Evolutionary conservation across 2,797 vertebrate genomes (phyloP).

Genomic region (Micropoecilia bifurca): DNA sequence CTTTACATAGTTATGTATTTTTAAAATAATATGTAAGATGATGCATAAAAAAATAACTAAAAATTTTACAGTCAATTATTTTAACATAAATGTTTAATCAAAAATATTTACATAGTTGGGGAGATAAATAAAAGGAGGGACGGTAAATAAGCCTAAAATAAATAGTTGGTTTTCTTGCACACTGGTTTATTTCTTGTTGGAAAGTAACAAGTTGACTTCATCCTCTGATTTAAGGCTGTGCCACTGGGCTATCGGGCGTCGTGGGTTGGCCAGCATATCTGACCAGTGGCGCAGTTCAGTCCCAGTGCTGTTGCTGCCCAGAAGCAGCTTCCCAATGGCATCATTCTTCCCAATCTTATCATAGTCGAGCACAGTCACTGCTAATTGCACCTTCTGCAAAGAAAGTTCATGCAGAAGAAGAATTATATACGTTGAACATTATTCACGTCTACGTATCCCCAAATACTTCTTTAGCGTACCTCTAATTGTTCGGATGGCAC

Average conservation of each 20-base stretch:
- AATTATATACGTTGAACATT: not conserved
- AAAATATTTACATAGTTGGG: conserved; percentile 12
- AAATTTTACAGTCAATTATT: conserved; percentile 23
- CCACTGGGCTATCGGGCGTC: conserved; percentile 98
- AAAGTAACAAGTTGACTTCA: conserved; percentile 90
- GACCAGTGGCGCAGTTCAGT: conserved; percentile 95
- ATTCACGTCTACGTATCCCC: conserved; percentile 3
- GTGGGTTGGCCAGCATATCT: conserved; percentile 96
- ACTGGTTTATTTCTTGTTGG: conserved; percentile 86
- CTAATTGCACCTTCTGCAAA: conserved; percentile 93
- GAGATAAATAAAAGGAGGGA: conserved; percentile 10
- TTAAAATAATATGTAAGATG: conserved; percentile 31
- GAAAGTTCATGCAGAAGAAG: conserved; percentile 9
- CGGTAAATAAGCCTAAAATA: conserved; percentile 34
- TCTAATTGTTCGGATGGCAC: conserved; percentile 97
- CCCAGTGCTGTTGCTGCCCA: conserved; percentile 90
- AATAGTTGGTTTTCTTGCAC: conserved; percentile 22
- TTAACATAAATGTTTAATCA: not conserved
- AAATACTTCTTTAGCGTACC: conserved; percentile 72
- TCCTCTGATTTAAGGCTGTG: conserved; percentile 93
- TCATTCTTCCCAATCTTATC: conserved; percentile 99
- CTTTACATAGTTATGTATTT: conserved; percentile 39
- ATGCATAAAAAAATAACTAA: not conserved
- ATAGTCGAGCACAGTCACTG: conserved; percentile 98
- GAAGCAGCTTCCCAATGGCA: conserved; percentile 95